Percentiles rank a stretch among this genome's conserved stretches.
Evolutionary conservation across 2,797 vertebrate genomes (phyloP).

Genomic region (Gymnoscopelus microlampas): DNA sequence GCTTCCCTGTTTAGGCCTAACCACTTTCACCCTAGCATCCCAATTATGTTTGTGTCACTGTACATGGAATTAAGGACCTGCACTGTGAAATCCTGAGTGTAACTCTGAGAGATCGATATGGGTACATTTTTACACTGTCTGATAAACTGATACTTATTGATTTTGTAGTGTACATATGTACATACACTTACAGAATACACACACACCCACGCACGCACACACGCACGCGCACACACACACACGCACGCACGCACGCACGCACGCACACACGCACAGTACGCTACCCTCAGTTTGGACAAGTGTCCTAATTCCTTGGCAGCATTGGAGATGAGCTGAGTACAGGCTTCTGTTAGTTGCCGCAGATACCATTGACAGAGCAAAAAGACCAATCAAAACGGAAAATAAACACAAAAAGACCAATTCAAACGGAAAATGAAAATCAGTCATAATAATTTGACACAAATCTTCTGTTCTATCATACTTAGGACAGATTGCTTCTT

Average conservation of each 20-base stretch:
- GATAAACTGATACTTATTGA: no score
- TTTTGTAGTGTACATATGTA: neutral
- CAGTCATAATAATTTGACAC: no score
- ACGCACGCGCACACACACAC: neutral
- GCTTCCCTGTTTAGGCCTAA: conserved; percentile 69
- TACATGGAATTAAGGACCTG: no score
- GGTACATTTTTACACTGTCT: no score
- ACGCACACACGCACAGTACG: conserved; percentile 1
- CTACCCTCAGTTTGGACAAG: no score
- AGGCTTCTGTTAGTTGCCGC: conserved; percentile 46
- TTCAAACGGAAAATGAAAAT: neutral
- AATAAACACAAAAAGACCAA: conserved; percentile 39
- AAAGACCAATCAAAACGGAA: conserved; percentile 72
- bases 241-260: neutral
- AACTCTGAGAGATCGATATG: no score
- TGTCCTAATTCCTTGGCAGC: no score
- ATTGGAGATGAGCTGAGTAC: no score
- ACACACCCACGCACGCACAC: conserved; percentile 10
- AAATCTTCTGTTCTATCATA: no score
- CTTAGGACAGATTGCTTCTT: conserved; percentile 19
- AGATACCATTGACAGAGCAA: conserved; percentile 51
- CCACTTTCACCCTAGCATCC: no score
- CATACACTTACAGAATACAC: neutral
- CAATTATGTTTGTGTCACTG: no score
- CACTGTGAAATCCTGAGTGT: no score